Evolutionary conservation across 2,113 vertebrate genomes (phyloP).

Genomic region (Mustela nigripes): DNA sequence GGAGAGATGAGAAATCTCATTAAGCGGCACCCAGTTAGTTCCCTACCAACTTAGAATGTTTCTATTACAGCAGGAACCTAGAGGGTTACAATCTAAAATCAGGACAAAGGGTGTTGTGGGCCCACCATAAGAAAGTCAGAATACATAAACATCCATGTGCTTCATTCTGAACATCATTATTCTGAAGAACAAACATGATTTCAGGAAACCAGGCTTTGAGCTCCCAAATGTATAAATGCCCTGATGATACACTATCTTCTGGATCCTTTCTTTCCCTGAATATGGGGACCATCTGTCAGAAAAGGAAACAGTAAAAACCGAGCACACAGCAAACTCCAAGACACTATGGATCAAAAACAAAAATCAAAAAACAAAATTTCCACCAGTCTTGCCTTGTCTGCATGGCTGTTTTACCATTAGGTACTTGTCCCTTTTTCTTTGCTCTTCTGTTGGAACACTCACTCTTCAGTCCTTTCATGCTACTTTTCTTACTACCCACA

Average conservation of each 20-base stretch:
- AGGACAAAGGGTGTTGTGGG: neutral
- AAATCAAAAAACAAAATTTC: neutral
- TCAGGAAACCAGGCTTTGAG: neutral
- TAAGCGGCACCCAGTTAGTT: neutral
- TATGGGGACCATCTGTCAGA: neutral
- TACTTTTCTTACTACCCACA: neutral
- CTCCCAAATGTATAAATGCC: neutral
- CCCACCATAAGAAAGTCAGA: neutral
- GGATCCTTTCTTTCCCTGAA: neutral
- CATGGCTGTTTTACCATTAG: neutral
- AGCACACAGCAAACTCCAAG: neutral
- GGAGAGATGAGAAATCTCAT: slow-evolving; percentile 32
- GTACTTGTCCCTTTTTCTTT: neutral
- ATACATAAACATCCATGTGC: slow-evolving; percentile 16
- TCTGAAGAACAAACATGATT: slow-evolving; percentile 31
- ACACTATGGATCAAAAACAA: neutral
- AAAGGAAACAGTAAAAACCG: slow-evolving; percentile 5
- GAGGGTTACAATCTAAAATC: neutral
- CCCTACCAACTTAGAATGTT: neutral
- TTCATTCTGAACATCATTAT: slow-evolving; percentile 39
- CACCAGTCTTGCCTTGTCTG: neutral
- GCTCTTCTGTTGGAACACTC: neutral
- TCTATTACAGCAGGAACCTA: neutral
- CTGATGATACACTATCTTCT: neutral
- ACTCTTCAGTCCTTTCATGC: neutral